These are phyloP conservation scores for Typhlichthys subterraneus DNA, from an alignment of 2,797 vertebrate genomes.

Conservation along the genomic window DNA sequence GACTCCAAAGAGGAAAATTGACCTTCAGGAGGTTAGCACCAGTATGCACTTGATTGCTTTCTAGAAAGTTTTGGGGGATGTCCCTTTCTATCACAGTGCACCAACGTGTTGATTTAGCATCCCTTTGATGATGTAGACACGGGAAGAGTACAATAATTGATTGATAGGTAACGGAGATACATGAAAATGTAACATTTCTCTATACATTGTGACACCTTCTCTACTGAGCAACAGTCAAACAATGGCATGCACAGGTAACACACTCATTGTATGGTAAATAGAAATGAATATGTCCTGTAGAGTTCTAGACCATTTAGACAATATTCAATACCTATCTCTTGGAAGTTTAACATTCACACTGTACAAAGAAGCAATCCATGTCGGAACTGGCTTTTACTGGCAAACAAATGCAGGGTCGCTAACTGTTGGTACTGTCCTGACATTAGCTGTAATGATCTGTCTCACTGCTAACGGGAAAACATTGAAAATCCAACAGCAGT, in stretches of 20 bases:
- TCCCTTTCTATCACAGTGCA: conserved; percentile 51
- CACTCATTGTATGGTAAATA: background rate
- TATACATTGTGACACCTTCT: conserved; percentile 27
- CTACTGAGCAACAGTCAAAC: conserved; percentile 5
- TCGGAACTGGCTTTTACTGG: too few species aligned
- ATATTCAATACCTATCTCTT: too few species aligned
- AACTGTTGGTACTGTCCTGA: too few species aligned
- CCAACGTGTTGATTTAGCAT: conserved; percentile 51
- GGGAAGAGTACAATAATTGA: conserved; percentile 8
- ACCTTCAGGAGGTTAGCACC: conserved; percentile 64
- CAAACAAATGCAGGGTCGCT: too few species aligned
- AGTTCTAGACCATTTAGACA: too few species aligned
- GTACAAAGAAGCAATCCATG: too few species aligned
- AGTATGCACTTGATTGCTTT: conserved; percentile 36
- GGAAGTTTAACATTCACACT: too few species aligned
- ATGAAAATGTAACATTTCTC: conserved; percentile 39
- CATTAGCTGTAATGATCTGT: too few species aligned
- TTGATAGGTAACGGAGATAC: conserved; percentile 31
- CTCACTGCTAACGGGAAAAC: too few species aligned
- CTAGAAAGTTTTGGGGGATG: background rate
- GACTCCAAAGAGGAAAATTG: conserved; percentile 59
- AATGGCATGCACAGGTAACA: conserved; percentile 2
- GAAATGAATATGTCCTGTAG: background rate
- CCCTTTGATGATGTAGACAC: conserved; percentile 28
- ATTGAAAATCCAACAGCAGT: too few species aligned